A percentile compares a stretch with the other conserved stretches of the same genome.
phyloP scores from a whole-genome alignment of 2,888 invertebrate genomes.

The Tineola bisselliella region DNA sequence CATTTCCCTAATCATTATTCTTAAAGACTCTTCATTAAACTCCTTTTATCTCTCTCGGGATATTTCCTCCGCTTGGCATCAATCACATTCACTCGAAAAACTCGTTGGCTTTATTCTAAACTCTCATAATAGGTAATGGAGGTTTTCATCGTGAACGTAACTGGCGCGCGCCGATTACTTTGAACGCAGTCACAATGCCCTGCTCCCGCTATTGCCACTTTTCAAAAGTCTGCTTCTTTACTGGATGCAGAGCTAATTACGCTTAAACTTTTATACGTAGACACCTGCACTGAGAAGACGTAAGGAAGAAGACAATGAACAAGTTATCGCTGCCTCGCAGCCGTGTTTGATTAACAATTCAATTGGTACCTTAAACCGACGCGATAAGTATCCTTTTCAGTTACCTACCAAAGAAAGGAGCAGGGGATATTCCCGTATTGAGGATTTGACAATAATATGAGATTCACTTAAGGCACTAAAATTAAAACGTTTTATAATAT shows the following conservation, averaged over 20 bases:
- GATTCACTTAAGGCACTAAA: neutral
- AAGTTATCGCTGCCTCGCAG: slow-evolving; percentile 62
- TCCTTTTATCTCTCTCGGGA: slow-evolving; percentile 66
- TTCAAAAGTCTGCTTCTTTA: slow-evolving; percentile 57
- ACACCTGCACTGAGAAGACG: slow-evolving; percentile 58
- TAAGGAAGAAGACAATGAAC: slow-evolving; percentile 57
- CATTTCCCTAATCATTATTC: slow-evolving; percentile 67
- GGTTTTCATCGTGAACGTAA: slow-evolving; percentile 57
- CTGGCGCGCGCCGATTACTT: slow-evolving; percentile 62
- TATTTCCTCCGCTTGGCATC: slow-evolving; percentile 64
- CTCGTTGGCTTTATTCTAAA: slow-evolving; percentile 68
- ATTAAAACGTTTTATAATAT: neutral
- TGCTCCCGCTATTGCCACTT: slow-evolving; percentile 53
- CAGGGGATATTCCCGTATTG: neutral
- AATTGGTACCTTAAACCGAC: slow-evolving; percentile 1
- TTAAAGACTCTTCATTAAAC: slow-evolving; percentile 68
- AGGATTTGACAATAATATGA: neutral
- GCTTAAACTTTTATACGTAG: slow-evolving; percentile 63
- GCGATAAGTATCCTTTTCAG: neutral
- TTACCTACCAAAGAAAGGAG: neutral
- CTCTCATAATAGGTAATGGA: slow-evolving; percentile 69
- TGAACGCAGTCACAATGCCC: slow-evolving; percentile 60
- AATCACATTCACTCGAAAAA: slow-evolving; percentile 68
- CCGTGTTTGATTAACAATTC: slow-evolving; percentile 22
- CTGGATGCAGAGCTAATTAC: slow-evolving; percentile 64